Evolutionary conservation across 2,888 invertebrate genomes (phyloP).

Genomic region (Parnassius mnemosyne): DNA sequence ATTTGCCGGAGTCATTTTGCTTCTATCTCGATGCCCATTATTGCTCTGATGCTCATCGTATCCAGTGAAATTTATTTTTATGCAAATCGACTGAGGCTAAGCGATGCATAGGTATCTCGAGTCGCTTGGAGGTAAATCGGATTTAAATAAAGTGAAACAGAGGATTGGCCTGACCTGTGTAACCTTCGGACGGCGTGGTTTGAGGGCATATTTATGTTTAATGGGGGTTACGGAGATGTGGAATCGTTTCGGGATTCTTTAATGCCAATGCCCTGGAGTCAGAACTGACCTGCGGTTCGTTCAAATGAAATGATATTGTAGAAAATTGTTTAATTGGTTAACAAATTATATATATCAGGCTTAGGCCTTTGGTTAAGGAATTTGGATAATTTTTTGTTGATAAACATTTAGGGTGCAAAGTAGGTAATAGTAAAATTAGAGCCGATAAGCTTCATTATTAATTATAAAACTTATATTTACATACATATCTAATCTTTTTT

Average conservation of each 20-base stretch:
- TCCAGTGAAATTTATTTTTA: constrained; percentile 47
- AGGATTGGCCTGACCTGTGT: constrained; percentile 52
- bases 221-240: constrained; percentile 65
- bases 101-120: constrained; percentile 43
- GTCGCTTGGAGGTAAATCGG: constrained; percentile 46
- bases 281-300: constrained; percentile 56
- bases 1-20: constrained; percentile 70
- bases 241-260: constrained; percentile 64
- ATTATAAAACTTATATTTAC: too few species aligned
- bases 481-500: too few species aligned
- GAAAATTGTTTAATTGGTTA: constrained; percentile 77
- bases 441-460: too few species aligned
- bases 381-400: constrained; percentile 27
- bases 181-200: constrained; percentile 64
- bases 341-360: constrained; percentile 69
- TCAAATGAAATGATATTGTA: constrained; percentile 71
- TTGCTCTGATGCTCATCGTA: constrained; percentile 42
- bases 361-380: constrained; percentile 38
- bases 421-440: too few species aligned
- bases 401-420: background rate
- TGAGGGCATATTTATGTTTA: constrained; percentile 75
- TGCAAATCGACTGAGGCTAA: constrained; percentile 49
- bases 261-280: constrained; percentile 70
- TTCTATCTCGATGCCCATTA: constrained; percentile 55
- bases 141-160: constrained; percentile 54